Evolutionary conservation across 2,888 invertebrate genomes (phyloP), one percentile per base, ranked within the genome.

Genomic region (Calliphora vomitoria): DNA sequence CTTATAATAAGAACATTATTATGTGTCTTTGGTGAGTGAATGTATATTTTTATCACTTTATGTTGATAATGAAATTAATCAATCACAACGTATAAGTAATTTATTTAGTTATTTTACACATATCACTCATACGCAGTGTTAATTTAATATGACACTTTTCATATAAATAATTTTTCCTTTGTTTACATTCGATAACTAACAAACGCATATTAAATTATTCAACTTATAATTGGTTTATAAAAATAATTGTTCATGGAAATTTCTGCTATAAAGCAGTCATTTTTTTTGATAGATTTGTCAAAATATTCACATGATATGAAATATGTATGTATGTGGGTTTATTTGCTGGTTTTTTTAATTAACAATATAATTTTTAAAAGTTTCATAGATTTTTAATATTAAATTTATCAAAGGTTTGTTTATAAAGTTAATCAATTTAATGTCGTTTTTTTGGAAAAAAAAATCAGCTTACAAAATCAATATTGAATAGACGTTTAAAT

Each of bases 81-180:
- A 58, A 82, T 50, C 68, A 68, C 25, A 5, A 25, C 58, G 68
- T 60, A 66, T 82, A 13, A 41, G 50, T 82, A 68, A 68, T 82
- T 58, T 60, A 68, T 68, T 66, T 13, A 72, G 13, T 60, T 72
- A 38, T 66, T 53, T 66, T 64, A 53, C 5, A 5, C 66, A 66
- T 53, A 62, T 81, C 53, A 64, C 62, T 80, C 80, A 80, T 72
- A 81, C 60, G 80, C 18, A 3, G 15, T 5, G 18, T 31, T 53
- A 62, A 80, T 50, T 62, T 80, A 20, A 60, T 50, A 35, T 60
- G 60, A 50, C 71, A 80, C 60, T 71, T 71, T 80, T 71, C 20
- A 75, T 25, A 58, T 25, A 25, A 25, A 5, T 58, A 25, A 25
- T 58, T 58, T 25, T 58, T 25, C 25, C 20, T 11, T 58, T 25